These are phyloP conservation scores for Acrocephalus scirpaceus DNA, from an alignment of 2,797 vertebrate genomes.

Conservation along the genomic window DNA sequence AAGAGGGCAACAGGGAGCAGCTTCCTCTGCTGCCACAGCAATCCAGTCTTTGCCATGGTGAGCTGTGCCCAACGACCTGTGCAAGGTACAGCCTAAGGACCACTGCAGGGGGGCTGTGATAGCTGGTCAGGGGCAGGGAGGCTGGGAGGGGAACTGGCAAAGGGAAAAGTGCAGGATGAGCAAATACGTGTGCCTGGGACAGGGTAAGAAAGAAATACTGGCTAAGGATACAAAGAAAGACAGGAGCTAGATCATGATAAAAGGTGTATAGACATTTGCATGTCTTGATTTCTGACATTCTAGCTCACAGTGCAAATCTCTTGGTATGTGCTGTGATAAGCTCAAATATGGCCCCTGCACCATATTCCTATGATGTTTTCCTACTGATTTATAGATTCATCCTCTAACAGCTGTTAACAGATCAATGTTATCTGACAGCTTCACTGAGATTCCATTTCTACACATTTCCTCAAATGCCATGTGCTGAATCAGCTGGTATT, in stretches of 20 bases:
- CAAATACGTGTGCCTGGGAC: neutral
- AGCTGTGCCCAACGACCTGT: accelerated
- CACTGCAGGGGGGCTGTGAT: neutral
- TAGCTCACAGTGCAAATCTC: neutral
- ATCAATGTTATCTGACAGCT: neutral
- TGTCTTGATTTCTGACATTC: neutral
- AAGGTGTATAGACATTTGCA: neutral
- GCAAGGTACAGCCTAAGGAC: neutral
- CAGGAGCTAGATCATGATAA: neutral
- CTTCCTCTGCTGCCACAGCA: accelerated
- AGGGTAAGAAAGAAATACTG: neutral
- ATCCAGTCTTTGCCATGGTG: neutral
- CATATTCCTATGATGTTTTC: neutral
- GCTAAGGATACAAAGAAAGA: neutral
- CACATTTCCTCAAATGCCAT: neutral
- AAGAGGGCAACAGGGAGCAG: neutral
- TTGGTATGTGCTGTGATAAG: neutral
- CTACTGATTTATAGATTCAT: neutral
- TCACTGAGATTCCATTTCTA: neutral
- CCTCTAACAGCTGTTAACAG: neutral
- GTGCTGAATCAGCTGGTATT: neutral
- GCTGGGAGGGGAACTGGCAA: neutral
- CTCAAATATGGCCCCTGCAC: neutral
- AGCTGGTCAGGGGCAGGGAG: neutral
- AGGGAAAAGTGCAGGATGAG: neutral